phyloP scores from a whole-genome alignment of 2,888 invertebrate species.

The Drosophila kanekoi region DNA sequence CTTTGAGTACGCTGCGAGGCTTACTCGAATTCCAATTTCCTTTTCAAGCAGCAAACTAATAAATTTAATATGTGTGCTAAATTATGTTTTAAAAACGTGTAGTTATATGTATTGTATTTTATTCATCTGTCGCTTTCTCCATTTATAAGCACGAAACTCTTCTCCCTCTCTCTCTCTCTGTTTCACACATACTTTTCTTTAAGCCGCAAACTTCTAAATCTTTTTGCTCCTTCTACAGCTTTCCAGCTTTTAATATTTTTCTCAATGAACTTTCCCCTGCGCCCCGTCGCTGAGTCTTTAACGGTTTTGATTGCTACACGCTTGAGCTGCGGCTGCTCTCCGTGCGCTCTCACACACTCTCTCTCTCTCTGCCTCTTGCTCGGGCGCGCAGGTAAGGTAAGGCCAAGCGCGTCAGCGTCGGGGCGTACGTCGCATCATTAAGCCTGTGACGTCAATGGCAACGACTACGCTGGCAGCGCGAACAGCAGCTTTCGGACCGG shows the following conservation, averaged over 20 bases:
- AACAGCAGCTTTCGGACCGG: slow-evolving; percentile 71
- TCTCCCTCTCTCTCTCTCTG: not conserved
- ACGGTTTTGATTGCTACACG: slow-evolving; percentile 39
- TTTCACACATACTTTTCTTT: not conserved
- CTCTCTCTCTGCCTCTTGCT: not conserved
- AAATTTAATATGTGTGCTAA: no score
- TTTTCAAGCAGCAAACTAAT: no score
- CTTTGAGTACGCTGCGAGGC: no score
- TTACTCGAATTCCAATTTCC: no score
- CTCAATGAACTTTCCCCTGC: slow-evolving; percentile 26
- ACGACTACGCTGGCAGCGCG: slow-evolving; percentile 3
- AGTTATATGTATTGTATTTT: no score
- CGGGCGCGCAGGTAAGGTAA: slow-evolving; percentile 22
- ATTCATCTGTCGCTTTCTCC: slow-evolving; percentile 22
- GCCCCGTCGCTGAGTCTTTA: not conserved
- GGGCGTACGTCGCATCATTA: slow-evolving; percentile 48
- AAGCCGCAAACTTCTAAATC: not conserved
- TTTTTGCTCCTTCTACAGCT: slow-evolving; percentile 7
- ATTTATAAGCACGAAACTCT: slow-evolving; percentile 6
- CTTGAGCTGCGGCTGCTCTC: slow-evolving; percentile 43
- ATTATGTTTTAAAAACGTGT: no score
- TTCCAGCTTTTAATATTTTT: slow-evolving; percentile 15
- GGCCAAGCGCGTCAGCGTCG: slow-evolving; percentile 44
- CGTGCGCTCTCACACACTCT: not conserved
- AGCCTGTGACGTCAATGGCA: slow-evolving; percentile 70